Base-by-base conservation (phyloP, 2,113 vertebrate species). In the Glareola pratincola region DNA sequence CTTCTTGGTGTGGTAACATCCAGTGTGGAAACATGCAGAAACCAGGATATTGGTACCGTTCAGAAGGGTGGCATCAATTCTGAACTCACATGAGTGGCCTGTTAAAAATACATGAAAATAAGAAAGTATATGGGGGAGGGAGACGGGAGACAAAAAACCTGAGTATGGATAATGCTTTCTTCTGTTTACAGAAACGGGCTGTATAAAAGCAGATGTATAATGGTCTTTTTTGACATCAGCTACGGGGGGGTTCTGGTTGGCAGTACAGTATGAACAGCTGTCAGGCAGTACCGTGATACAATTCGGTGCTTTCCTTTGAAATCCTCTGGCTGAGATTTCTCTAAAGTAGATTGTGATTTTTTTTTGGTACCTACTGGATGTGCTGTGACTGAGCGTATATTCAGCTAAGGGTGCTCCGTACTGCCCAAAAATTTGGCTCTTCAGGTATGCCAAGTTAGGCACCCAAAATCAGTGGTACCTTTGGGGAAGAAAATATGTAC, bases 251-350 rank as follows among this genome's bases (percentile, higher is more conserved):
- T 90, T 93, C 81, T 93, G 59, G 75, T 56, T 94, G 92, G 64
- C 90, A 88, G 68, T 75, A 48, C 43, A 56, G 29, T 88, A 66
- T 81, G 85, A 94, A 57, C 83, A 95, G 86, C 86, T 97, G 94
- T 86, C 84, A 91, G 73, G 64, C 86, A 82, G 48, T 64, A 67
- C 76, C 84, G 76, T 60, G 76, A 84, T 89, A 72, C 14, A 68
- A 89, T 84, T 89, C 82, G 64, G 74, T 96, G 68, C 45, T 92
- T 79, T 94, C 79, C 68, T 96, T 89, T 96, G 56, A 94, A 96
- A 82, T 78, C 30, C 26, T 89, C 62, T 92, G 82, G 82, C 73
- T 86, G 77, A 81, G 48, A 66, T 53, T 72, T 60, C 39, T 85
- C 60, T 73, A 6, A 80, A 80, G 72, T 63, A 73, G 90, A 81